Evolutionary conservation across 2,113 vertebrate genomes (phyloP), one percentile per base, ranked within the genome.

Genomic region (Bungarus multicinctus): DNA sequence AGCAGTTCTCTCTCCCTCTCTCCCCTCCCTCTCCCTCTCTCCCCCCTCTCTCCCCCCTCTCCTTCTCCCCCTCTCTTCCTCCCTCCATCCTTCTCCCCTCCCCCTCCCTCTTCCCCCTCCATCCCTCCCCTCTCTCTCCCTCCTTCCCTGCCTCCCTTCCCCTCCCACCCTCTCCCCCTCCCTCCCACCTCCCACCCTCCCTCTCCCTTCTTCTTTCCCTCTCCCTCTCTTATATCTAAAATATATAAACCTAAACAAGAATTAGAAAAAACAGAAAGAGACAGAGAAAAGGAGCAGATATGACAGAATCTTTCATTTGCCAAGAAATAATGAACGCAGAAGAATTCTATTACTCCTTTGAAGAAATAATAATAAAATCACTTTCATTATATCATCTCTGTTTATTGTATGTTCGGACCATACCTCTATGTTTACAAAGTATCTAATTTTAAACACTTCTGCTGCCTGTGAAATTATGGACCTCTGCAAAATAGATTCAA

Each of bases 391-490:
- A 53, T 50, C 20, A 34, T 39, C 9, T 54, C 11, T 30, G 45
- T 57, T 43, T 91, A 81, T 27, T 55, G 53, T 39, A 55, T 34
- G 12, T 91, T 30, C 55, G 57, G 47, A 55, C 14, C 22, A 54
- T 30, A 60, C 34, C 27, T 60, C 2, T 54, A 34, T 1, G 5
- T 9, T 47, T 50, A n/a, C 69, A 23, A 91, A 45, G 9, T 34
- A 57, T 45, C 53, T 54, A 27, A 39, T 58, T n/a, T 55, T 57
- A 14, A 89, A 3, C 4, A 34, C 57, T 92, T 93, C 53, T 91
- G 0, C 0, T 86, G 9, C 47, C 86, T 53, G 2, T 50, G 50
- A 20, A 45, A n/a, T 25, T 5, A 60, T 39, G 52, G 34, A 22
- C 53, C 10, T 39, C 54, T 50, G 91, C 54, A 86, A 43, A 85